Percentiles rank a stretch among this genome's conserved stretches.
Evolutionary conservation across 2,888 invertebrate species (phyloP).

Genomic region (Apamea epomidion): DNA sequence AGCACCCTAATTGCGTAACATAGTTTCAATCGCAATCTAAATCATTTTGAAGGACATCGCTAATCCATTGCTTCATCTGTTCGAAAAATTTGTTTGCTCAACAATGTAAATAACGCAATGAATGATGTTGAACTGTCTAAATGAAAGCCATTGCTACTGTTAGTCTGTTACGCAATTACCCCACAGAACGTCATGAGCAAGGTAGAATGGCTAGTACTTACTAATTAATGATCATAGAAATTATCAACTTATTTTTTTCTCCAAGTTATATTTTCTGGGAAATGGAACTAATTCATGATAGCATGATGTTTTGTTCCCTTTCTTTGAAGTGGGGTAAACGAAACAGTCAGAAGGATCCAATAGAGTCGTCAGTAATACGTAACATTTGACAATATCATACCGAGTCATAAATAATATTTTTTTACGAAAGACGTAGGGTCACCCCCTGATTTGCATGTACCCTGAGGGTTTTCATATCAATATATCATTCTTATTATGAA

Average conservation of each 20-base stretch:
- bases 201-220: too few species aligned
- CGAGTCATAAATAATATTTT: conserved; percentile 40
- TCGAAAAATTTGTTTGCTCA: too few species aligned
- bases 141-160: too few species aligned
- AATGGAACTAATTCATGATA: background rate
- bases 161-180: too few species aligned
- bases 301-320: background rate
- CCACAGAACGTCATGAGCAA: too few species aligned
- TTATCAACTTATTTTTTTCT: background rate
- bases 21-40: too few species aligned
- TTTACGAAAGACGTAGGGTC: conserved; percentile 30
- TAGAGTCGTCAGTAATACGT: conserved; percentile 32
- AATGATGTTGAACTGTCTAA: too few species aligned
- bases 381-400: conserved; percentile 30
- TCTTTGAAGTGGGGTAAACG: background rate
- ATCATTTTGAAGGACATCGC: too few species aligned
- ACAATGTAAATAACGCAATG: too few species aligned
- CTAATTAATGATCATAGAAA: too few species aligned
- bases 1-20: too few species aligned
- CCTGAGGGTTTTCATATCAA: conserved; percentile 26
- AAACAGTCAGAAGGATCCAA: background rate
- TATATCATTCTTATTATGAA: background rate
- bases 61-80: too few species aligned
- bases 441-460: conserved; percentile 24
- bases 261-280: background rate